phyloP scores from a whole-genome alignment of 2,888 invertebrate species.

The Adela reaumurella region DNA sequence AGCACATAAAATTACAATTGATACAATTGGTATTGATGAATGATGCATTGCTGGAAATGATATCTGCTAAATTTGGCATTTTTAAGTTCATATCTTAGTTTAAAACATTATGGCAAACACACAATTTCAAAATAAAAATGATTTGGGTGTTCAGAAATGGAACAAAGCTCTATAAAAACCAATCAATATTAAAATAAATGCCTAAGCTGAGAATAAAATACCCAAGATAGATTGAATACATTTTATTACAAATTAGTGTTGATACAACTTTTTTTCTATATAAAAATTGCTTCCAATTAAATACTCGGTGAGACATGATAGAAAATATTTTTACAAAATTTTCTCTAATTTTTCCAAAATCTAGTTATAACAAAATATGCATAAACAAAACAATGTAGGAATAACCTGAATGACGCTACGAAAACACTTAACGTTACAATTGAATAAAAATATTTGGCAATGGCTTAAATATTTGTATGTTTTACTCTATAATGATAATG shows the following conservation, averaged over 20 bases:
- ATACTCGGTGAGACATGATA: slow-evolving; percentile 5
- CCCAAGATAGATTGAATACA: slow-evolving; percentile 40
- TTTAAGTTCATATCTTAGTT: too few relatives aligned
- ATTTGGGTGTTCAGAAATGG: not conserved
- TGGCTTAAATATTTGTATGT: too few relatives aligned
- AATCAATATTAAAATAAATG: slow-evolving; percentile 8
- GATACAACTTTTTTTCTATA: slow-evolving; percentile 2
- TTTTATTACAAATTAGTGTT: slow-evolving; percentile 28
- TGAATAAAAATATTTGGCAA: too few relatives aligned
- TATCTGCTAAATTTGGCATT: too few relatives aligned
- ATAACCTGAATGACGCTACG: too few relatives aligned
- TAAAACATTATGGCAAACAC: slow-evolving; percentile 47
- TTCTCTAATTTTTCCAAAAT: not conserved
- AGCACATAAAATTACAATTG: too few relatives aligned
- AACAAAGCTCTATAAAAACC: slow-evolving; percentile 5
- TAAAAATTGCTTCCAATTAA: slow-evolving; percentile 5
- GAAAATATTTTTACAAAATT: slow-evolving; percentile 3
- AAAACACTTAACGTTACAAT: too few relatives aligned
- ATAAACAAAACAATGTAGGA: too few relatives aligned
- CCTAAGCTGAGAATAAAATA: slow-evolving; percentile 33
- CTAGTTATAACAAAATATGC: too few relatives aligned
- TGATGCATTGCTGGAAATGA: too few relatives aligned
- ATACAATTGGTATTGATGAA: too few relatives aligned
- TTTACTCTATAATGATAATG: too few relatives aligned
- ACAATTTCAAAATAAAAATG: slow-evolving; percentile 21